These are phyloP conservation scores for Girardinichthys multiradiatus DNA, from an alignment of 2,113 vertebrate species.

Conservation along the genomic window DNA sequence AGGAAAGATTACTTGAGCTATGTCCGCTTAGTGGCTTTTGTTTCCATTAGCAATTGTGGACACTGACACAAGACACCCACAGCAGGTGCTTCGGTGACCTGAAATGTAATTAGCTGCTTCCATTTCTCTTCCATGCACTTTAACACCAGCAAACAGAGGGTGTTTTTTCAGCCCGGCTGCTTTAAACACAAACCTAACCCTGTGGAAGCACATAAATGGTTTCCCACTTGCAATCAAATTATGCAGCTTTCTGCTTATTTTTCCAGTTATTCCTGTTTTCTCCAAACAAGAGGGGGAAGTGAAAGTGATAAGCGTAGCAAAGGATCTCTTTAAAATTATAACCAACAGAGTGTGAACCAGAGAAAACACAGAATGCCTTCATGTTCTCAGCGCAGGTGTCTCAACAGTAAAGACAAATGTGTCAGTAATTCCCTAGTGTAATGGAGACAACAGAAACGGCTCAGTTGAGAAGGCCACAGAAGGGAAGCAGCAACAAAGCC, in stretches of 20 bases:
- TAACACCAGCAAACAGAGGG: neutral
- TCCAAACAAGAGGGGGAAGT: slow-evolving; percentile 20
- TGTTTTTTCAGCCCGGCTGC: neutral
- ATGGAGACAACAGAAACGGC: slow-evolving; percentile 5
- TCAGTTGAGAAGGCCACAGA: neutral
- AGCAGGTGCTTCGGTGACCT: slow-evolving; percentile 20
- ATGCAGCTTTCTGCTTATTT: neutral
- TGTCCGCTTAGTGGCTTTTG: slow-evolving; percentile 1
- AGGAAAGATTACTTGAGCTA: neutral
- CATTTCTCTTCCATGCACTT: slow-evolving; percentile 5
- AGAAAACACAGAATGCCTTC: neutral
- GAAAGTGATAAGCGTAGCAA: slow-evolving; percentile 32
- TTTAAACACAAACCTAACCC: neutral
- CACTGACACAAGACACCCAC: slow-evolving; percentile 38
- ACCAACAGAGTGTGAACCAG: neutral
- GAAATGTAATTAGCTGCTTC: slow-evolving; percentile 25
- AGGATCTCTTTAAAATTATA: slow-evolving; percentile 14
- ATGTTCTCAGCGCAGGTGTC: slow-evolving; percentile 5
- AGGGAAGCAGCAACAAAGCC: neutral
- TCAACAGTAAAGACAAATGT: neutral
- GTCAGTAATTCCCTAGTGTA: slow-evolving; percentile 16
- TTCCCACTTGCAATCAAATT: neutral
- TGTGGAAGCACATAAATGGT: neutral
- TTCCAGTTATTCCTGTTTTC: slow-evolving; percentile 9
- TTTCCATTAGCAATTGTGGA: slow-evolving; percentile 28